A percentile compares a stretch with the other conserved stretches of the same genome.
phyloP scores from a whole-genome alignment of 2,113 vertebrate species.

The Leiothrix lutea region DNA sequence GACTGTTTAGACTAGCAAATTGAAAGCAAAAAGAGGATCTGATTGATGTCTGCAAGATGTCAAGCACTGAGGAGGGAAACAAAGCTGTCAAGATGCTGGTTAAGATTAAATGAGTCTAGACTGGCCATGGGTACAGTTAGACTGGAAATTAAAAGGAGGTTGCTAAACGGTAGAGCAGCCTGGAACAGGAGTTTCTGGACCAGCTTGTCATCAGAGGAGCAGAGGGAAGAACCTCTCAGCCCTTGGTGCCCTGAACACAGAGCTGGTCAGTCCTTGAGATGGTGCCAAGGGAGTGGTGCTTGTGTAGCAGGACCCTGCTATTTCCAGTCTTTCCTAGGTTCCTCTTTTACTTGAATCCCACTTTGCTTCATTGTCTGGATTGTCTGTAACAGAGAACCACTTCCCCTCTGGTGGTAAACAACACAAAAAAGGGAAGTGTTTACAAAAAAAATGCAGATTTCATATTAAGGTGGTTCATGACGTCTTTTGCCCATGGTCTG shows the following conservation, averaged over 20 bases:
- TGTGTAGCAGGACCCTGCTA: not conserved
- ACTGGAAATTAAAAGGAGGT: slow-evolving; percentile 27
- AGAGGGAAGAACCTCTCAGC: not conserved
- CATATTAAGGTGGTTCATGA: not conserved
- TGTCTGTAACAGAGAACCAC: not conserved
- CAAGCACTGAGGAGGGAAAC: not conserved
- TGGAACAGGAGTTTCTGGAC: slow-evolving; percentile 48
- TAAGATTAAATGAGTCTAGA: slow-evolving; percentile 27
- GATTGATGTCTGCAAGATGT: slow-evolving; percentile 37
- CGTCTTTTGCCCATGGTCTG: not conserved
- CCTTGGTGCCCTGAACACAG: not conserved
- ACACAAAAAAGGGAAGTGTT: not conserved
- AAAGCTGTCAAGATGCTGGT: slow-evolving; percentile 26
- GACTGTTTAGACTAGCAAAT: slow-evolving; percentile 22
- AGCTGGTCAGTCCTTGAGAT: slow-evolving; percentile 4
- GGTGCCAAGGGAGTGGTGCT: not conserved
- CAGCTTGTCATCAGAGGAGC: not conserved
- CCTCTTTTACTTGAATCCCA: not conserved
- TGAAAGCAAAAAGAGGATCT: slow-evolving; percentile 32
- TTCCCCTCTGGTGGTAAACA: not conserved
- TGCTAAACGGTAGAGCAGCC: not conserved
- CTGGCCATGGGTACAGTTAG: slow-evolving; percentile 35
- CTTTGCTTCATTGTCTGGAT: not conserved
- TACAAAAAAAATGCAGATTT: not conserved
- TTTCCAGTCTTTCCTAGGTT: not conserved